A percentile compares a stretch with the other conserved stretches of the same genome.
Conservation (phyloP, 1,140 invertebrate species). For the Sycophila sp. region DNA sequence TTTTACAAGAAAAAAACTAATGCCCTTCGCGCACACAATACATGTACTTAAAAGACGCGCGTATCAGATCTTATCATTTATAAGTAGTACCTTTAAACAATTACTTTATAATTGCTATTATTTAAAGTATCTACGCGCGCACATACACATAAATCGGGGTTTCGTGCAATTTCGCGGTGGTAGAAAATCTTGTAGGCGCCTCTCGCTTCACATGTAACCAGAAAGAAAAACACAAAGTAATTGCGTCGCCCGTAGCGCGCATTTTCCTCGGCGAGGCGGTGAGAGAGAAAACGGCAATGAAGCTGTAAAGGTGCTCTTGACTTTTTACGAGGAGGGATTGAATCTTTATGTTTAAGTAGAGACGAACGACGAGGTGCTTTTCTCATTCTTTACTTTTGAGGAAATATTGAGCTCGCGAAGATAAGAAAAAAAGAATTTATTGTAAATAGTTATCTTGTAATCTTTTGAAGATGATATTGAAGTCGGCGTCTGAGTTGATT, state of each 20-base stretch:
- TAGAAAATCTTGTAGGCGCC: conserved; percentile 38
- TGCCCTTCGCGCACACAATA: too few species aligned
- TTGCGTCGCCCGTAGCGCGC: neutral
- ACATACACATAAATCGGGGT: conserved; percentile 40
- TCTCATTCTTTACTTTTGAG: conserved; percentile 11
- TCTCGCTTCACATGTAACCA: too few species aligned
- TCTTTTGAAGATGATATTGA: conserved; percentile 1
- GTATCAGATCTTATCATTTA: conserved; percentile 1
- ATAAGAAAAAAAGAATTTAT: conserved; percentile 15
- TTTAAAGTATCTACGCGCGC: conserved; percentile 11
- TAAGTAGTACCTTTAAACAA: conserved; percentile 17
- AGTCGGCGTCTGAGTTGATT: too few species aligned
- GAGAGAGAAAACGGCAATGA: too few species aligned
- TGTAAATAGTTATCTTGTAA: conserved; percentile 23
- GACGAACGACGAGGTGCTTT: conserved; percentile 28
- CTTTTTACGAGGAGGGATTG: conserved; percentile 16
- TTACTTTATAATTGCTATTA: conserved; percentile 13
- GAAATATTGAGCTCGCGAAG: conserved; percentile 5
- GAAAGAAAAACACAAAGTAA: conserved; percentile 22
- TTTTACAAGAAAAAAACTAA: neutral
- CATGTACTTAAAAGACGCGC: conserved; percentile 7
- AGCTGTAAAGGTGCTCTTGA: conserved; percentile 11
- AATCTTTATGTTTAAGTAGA: conserved; percentile 15
- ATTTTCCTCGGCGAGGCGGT: neutral
- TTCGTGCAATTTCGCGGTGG: conserved; percentile 46